Evolutionary conservation across 2,113 vertebrate genomes (phyloP).

Genomic region (Acanthisitta chloris): DNA sequence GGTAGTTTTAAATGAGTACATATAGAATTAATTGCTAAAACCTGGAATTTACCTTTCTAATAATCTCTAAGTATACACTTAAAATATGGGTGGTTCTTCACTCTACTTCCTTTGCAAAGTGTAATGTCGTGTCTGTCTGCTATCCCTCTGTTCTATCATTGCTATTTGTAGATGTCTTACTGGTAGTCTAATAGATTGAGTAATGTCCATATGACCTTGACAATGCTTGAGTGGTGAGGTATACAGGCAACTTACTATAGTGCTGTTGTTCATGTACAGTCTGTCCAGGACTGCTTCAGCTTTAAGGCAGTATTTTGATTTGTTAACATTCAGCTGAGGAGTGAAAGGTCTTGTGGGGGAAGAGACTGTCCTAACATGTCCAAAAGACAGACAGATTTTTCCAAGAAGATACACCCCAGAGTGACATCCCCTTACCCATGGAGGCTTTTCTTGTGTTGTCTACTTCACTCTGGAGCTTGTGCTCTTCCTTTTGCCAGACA

Average conservation of each 20-base stretch:
- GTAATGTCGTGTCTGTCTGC: neutral
- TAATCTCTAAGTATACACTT: neutral
- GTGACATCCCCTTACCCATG: neutral
- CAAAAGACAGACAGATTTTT: neutral
- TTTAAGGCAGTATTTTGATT: neutral
- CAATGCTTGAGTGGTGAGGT: neutral
- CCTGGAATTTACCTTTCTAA: neutral
- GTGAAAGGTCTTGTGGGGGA: neutral
- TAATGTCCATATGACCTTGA: accelerated
- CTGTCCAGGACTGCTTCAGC: neutral
- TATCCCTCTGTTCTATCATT: neutral
- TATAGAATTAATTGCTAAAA: neutral
- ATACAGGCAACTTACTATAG: neutral
- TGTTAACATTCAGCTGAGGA: neutral
- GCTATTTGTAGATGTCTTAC: neutral
- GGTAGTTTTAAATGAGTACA: neutral
- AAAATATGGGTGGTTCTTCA: neutral
- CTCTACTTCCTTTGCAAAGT: neutral
- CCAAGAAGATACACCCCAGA: neutral
- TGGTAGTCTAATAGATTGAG: neutral
- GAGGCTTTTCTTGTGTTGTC: neutral
- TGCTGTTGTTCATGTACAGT: neutral
- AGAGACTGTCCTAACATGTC: neutral
- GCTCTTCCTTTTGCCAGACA: neutral
- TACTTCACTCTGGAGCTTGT: neutral